Evolutionary conservation across 2,888 invertebrate genomes (phyloP).

Genomic region (Crematogaster levior): DNA sequence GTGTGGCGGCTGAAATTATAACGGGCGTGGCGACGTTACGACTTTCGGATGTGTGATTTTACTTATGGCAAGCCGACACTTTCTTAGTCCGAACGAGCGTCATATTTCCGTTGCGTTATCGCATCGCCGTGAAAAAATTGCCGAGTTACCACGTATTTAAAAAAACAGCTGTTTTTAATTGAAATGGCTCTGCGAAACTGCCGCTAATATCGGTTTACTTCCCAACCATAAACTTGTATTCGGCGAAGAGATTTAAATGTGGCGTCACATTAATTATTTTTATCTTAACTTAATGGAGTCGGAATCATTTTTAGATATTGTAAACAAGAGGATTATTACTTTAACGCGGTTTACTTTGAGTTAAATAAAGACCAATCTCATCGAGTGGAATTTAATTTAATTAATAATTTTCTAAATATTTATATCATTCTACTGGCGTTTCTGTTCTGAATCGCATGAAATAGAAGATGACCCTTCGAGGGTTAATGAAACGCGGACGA

Average conservation of each 20-base stretch:
- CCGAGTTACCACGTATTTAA: not conserved
- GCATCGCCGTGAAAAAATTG: not conserved
- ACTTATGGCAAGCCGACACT: not conserved
- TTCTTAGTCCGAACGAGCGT: not conserved
- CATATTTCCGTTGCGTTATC: not conserved
- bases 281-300: not conserved
- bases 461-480: not conserved
- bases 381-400: too few relatives aligned
- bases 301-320: too few relatives aligned
- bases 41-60: constrained; percentile 28
- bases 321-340: not conserved
- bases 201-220: not conserved
- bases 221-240: not conserved
- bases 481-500: not conserved
- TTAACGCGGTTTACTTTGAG: not conserved
- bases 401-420: not conserved
- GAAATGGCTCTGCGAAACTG: not conserved
- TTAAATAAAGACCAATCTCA: too few relatives aligned
- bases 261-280: not conserved
- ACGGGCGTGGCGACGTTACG: constrained; percentile 35
- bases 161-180: not conserved
- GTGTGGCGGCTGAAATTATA: constrained; percentile 32
- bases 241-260: not conserved
- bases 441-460: not conserved
- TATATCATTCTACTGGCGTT: not conserved